Percentiles rank a stretch among this genome's conserved stretches.
Conservation (phyloP, 2,113 vertebrate genomes). For the Eolophus roseicapilla region DNA sequence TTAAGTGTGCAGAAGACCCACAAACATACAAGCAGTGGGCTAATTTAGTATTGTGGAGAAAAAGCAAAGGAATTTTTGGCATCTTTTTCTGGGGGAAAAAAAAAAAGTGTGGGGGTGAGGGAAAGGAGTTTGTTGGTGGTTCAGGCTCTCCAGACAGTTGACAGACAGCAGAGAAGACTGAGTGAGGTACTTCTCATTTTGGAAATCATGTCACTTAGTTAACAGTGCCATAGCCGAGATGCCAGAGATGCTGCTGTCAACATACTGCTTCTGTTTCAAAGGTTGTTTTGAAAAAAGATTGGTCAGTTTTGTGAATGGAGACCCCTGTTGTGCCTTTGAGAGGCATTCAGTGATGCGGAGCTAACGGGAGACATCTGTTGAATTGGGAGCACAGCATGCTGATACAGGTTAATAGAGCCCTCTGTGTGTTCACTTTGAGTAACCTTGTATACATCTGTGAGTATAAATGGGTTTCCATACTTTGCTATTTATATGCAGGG, state of each 20-base stretch:
- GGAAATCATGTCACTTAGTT: neutral
- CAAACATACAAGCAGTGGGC: neutral
- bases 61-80: neutral
- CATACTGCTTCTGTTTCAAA: neutral
- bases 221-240: neutral
- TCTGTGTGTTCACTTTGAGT: neutral
- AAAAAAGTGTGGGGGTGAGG: too few relatives aligned
- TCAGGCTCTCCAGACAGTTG: neutral
- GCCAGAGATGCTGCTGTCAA: neutral
- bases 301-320: neutral
- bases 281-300: neutral
- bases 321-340: neutral
- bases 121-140: neutral
- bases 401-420: neutral
- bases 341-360: neutral
- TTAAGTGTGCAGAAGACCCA: neutral
- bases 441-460: neutral
- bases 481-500: neutral
- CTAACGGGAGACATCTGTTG: neutral
- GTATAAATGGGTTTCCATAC: neutral
- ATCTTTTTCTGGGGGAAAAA: neutral
- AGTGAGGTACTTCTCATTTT: neutral
- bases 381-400: neutral
- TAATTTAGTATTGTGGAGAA: neutral
- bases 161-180: neutral